These are phyloP conservation scores for Paramormyrops hopkinsi DNA, from an alignment of 2,797 vertebrate species.

Conservation along the genomic window DNA sequence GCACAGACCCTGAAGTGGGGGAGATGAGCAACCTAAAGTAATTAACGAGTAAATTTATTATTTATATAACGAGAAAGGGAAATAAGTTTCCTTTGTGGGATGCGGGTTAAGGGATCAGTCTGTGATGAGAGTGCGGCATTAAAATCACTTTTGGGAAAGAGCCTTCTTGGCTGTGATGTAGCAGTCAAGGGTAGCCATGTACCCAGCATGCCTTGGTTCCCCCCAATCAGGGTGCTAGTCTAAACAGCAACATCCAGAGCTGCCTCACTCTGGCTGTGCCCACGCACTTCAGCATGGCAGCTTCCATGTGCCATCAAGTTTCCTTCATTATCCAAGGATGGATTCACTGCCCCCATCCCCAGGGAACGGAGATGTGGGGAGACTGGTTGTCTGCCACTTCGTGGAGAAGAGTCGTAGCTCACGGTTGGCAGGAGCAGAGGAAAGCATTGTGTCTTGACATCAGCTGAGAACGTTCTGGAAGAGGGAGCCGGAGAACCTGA, in stretches of 20 bases:
- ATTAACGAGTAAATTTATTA: not conserved
- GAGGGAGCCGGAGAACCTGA: not conserved
- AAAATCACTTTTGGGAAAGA: not conserved
- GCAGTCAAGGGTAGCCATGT: not conserved
- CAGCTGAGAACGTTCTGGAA: not conserved
- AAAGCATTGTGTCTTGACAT: not conserved
- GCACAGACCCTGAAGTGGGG: not conserved
- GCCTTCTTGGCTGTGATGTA: not conserved
- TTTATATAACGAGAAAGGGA: not conserved
- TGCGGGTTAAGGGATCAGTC: not conserved
- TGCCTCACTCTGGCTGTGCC: not conserved
- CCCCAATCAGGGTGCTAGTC: not conserved
- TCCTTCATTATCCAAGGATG: not conserved
- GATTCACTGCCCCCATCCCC: not conserved
- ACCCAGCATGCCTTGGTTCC: not conserved
- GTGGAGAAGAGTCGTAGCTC: not conserved
- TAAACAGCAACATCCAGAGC: not conserved
- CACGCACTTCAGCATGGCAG: not conserved
- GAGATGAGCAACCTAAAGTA: not conserved
- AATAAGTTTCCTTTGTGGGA: not conserved
- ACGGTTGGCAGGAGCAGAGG: not conserved
- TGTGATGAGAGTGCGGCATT: not conserved
- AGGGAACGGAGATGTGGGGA: not conserved
- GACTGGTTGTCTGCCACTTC: not conserved
- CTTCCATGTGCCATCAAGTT: not conserved